Percentiles rank a stretch among this genome's conserved stretches.
Conservation (phyloP, 2,888 invertebrate genomes). For the Epinotia bilunana region DNA sequence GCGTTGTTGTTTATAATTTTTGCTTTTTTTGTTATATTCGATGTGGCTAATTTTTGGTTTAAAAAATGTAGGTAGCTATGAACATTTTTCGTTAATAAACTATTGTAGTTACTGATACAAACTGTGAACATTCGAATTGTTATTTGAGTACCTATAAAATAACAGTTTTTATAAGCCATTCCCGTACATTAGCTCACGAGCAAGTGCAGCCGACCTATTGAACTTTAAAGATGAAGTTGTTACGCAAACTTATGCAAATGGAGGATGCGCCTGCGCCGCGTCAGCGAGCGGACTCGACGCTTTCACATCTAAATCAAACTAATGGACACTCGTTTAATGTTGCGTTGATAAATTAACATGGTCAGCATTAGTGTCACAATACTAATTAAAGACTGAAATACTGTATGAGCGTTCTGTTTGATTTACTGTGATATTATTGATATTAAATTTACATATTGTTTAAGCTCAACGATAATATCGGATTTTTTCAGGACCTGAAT, state of each 20-base stretch:
- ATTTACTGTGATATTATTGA: conserved; percentile 22
- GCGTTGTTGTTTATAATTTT: too few species aligned
- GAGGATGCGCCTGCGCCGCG: conserved; percentile 37
- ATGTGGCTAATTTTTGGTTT: neutral
- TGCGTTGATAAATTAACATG: conserved; percentile 34
- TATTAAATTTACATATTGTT: conserved; percentile 23
- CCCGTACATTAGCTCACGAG: conserved; percentile 38
- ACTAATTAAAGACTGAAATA: conserved; percentile 40
- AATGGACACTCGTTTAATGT: conserved; percentile 37
- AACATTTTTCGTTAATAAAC: neutral
- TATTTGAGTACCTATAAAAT: conserved; percentile 22
- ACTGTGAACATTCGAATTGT: neutral
- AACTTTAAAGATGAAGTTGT: conserved; percentile 44
- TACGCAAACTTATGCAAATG: conserved; percentile 44
- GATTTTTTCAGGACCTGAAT: too few species aligned
- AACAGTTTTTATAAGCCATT: conserved; percentile 38
- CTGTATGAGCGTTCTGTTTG: conserved; percentile 8
- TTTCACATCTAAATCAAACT: conserved; percentile 44
- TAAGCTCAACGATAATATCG: neutral
- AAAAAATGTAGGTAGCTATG: neutral
- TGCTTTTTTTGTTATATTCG: neutral
- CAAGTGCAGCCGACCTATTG: conserved; percentile 42
- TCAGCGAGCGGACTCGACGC: conserved; percentile 17
- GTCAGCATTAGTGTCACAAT: conserved; percentile 42
- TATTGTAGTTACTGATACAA: neutral